phyloP scores from a whole-genome alignment of 2,113 vertebrate species.

The Cynocephalus volans region DNA sequence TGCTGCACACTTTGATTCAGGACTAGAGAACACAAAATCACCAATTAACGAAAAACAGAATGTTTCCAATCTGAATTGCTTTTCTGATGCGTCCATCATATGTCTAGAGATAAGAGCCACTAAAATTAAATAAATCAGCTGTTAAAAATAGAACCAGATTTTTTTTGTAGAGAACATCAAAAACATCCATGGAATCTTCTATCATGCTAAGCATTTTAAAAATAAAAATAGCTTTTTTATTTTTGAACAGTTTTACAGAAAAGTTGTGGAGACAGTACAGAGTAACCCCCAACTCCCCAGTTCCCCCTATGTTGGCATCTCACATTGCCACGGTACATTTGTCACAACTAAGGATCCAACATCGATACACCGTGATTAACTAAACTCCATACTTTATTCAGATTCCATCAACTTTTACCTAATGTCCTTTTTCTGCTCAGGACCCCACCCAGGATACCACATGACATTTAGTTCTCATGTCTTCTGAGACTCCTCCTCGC shows the following conservation, averaged over 20 bases:
- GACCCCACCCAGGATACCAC: too few species aligned
- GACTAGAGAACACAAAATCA: not conserved
- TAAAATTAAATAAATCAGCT: not conserved
- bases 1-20: not conserved
- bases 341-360: not conserved
- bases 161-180: not conserved
- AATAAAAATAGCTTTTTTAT: not conserved
- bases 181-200: not conserved
- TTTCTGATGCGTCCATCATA: not conserved
- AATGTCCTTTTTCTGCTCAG: not conserved
- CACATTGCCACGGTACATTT: too few species aligned
- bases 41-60: not conserved
- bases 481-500: not conserved
- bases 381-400: not conserved
- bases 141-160: not conserved
- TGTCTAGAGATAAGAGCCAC: not conserved
- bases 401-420: not conserved
- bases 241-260: not conserved
- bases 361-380: too few species aligned
- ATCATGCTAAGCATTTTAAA: not conserved
- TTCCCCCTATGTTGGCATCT: not conserved
- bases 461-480: not conserved
- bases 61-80: not conserved
- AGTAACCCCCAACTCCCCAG: too few species aligned
- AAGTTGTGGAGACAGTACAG: not conserved